A percentile compares a stretch with the other conserved stretches of the same genome.
Evolutionary conservation across 2,797 vertebrate species (phyloP).

Genomic region (Astyanax mexicanus): DNA sequence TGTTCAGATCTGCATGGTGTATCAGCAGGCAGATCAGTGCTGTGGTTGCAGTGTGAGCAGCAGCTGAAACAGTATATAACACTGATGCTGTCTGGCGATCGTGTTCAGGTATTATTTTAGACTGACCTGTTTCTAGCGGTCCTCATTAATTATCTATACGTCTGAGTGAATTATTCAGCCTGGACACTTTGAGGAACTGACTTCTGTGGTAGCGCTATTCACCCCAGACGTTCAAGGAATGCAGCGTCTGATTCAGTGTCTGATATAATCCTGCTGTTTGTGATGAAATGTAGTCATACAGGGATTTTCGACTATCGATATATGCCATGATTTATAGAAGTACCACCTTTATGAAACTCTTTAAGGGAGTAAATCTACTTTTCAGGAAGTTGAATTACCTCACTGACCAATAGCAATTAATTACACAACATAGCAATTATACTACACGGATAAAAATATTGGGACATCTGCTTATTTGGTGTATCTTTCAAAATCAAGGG

Average conservation of each 20-base stretch:
- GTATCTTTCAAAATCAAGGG: no score
- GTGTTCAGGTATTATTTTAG: slow-evolving; percentile 56
- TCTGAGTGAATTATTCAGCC: slow-evolving; percentile 57
- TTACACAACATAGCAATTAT: no score
- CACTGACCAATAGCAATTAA: no score
- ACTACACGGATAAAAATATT: no score
- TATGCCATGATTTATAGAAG: no score
- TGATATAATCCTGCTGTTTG: no score
- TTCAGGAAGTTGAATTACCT: no score
- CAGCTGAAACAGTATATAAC: slow-evolving; percentile 56
- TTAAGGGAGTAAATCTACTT: no score
- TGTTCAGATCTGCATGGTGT: neutral
- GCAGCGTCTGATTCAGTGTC: neutral
- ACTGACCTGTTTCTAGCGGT: slow-evolving; percentile 50
- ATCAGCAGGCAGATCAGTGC: slow-evolving; percentile 35
- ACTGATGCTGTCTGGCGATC: slow-evolving; percentile 43
- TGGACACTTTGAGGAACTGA: slow-evolving; percentile 46
- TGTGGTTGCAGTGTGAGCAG: slow-evolving; percentile 51
- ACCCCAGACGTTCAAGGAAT: slow-evolving; percentile 4
- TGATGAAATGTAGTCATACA: no score
- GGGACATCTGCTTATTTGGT: no score
- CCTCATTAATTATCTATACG: slow-evolving; percentile 57
- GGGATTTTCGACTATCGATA: no score
- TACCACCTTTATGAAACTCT: no score
- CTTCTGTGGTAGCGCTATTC: slow-evolving; percentile 29